Conservation (phyloP, 2,797 vertebrate genomes). For the Coranthus polyacanthus region DNA sequence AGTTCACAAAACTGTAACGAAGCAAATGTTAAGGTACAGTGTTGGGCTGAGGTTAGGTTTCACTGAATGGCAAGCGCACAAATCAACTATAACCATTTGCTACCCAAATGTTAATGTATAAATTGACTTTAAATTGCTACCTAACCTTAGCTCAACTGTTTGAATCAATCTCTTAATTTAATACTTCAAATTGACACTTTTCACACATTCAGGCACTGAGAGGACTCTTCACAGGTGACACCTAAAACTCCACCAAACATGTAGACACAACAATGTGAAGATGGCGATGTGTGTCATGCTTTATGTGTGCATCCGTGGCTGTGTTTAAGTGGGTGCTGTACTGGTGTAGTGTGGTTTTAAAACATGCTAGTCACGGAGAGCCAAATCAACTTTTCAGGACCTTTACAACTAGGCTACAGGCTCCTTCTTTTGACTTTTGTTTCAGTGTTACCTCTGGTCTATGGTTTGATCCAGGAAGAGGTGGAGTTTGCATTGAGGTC, state of each 20-base stretch:
- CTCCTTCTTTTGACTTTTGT: slow-evolving; percentile 36
- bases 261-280: slow-evolving; percentile 62
- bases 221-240: slow-evolving; percentile 44
- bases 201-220: slow-evolving; percentile 41
- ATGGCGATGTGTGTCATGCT: slow-evolving; percentile 62
- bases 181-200: slow-evolving; percentile 41
- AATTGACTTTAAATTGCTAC: slow-evolving; percentile 15
- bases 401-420: slow-evolving; percentile 32
- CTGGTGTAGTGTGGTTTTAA: slow-evolving; percentile 31
- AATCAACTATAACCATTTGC: slow-evolving; percentile 29
- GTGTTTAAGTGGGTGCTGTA: slow-evolving; percentile 41
- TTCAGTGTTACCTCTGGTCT: slow-evolving; percentile 84
- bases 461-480: slow-evolving; percentile 92
- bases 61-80: slow-evolving; percentile 35
- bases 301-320: slow-evolving; percentile 52
- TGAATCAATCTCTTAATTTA: too few relatives aligned
- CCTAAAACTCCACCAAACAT: slow-evolving; percentile 51
- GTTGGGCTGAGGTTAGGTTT: slow-evolving; percentile 54
- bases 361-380: slow-evolving; percentile 58
- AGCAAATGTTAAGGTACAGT: slow-evolving; percentile 4
- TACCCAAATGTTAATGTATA: slow-evolving; percentile 8
- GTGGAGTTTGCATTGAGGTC: slow-evolving; percentile 94
- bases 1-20: slow-evolving; percentile 27
- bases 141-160: slow-evolving; percentile 57
- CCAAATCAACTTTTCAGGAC: slow-evolving; percentile 37